Base-by-base conservation (phyloP, 2,797 vertebrate species). In the Enteromius mattozi region DNA sequence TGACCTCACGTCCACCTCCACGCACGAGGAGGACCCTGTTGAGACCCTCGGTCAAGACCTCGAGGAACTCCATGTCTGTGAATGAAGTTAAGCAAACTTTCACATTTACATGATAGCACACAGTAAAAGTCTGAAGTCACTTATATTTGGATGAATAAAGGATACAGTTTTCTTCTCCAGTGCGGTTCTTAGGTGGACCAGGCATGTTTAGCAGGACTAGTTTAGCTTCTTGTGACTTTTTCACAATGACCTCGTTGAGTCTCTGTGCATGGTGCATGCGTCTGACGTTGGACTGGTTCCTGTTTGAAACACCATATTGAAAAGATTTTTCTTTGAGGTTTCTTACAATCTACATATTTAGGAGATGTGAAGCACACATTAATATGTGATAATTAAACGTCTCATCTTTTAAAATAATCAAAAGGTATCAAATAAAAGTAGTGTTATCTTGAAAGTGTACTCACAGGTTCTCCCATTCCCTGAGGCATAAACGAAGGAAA, bases 101-200 rank as follows among this genome's bases (percentile, higher is more conserved):
- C 0, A 8, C 8, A 70, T 59, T 66, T 19, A 35, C 35, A 24
- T 33, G 3, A 47, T 3, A 35, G 70, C 17, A 47, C 1, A 49
- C 27, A 19, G 0, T 13, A 63, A 37, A 24, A 2, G 17, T n/a
- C 17, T n/a, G 1, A 35, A 8, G 51, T 40, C 4, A 33, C 16
- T 6, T 30, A 7, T 42, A 19, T 78, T 45, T 5, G 9, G 2
- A 30, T 0, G 9, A 8, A 35, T 17, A 7, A 94, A 96, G 96
- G 97, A 99, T 99, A 99, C 98, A 99, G 93, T 97, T 98, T 91
- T 99, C 98, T 4, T 98, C 97, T 17, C 97, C 98, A 76, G 96
- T 95, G 17, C 97, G 95, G 92, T 99, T 98, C 93, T 95, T 97
- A 5, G 98, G 97, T 45, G 98, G 97, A 37, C 98, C 98, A 0